Conservation (phyloP, 1,140 invertebrate species). For the Magallana angulata region DNA sequence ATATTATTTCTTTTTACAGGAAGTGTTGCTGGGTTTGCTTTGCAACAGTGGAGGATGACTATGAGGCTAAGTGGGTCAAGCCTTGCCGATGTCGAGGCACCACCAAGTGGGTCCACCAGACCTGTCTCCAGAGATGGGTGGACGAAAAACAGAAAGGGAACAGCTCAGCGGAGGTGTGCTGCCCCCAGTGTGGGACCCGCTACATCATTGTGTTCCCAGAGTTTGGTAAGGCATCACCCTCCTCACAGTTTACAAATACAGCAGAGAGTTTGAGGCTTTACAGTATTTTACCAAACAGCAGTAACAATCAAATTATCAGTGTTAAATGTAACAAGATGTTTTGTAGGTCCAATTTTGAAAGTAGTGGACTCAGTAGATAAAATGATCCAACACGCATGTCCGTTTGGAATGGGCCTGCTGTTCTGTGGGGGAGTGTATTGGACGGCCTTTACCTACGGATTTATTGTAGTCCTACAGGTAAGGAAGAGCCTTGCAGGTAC, state of each 20-base stretch:
- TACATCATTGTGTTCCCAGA: constrained; percentile 96
- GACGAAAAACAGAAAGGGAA: constrained; percentile 98
- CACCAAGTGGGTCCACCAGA: constrained; percentile 97
- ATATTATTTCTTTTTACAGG: constrained; percentile 54
- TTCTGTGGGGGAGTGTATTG: constrained; percentile 96
- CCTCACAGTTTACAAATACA: too few species aligned
- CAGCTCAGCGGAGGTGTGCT: constrained; percentile 88
- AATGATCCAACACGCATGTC: constrained; percentile 93
- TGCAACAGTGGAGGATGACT: constrained; percentile 96
- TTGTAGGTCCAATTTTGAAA: constrained; percentile 87
- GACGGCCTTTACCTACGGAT: constrained; percentile 98
- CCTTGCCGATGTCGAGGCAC: constrained; percentile 97
- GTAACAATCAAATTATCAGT: too few species aligned
- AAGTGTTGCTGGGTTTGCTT: constrained; percentile 96
- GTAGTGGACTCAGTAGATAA: constrained; percentile 93
- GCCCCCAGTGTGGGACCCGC: constrained; percentile 96
- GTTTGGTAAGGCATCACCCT: constrained; percentile 78
- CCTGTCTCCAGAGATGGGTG: constrained; percentile 98
- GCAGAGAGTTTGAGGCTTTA: too few species aligned
- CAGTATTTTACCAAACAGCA: too few species aligned
- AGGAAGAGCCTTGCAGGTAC: neutral
- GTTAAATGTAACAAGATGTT: neutral
- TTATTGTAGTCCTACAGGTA: constrained; percentile 97
- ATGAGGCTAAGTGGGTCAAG: constrained; percentile 92
- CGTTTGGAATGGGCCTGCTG: constrained; percentile 92